Percentiles rank a stretch among this genome's conserved stretches.
Conservation (phyloP, 2,888 invertebrate genomes). For the Lithophane semibrunnea region DNA sequence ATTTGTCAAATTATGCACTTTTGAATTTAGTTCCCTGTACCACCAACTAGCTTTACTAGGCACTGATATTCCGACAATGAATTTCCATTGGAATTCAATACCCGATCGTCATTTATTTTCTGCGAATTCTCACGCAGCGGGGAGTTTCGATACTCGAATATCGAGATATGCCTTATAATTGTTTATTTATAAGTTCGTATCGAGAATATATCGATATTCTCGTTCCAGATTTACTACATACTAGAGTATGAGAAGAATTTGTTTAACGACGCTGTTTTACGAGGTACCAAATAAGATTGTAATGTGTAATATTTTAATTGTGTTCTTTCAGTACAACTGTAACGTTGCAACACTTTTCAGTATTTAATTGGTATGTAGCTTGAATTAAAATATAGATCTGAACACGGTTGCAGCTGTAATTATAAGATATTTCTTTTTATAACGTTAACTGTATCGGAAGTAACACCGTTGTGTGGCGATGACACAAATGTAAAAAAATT, state of each 20-base stretch:
- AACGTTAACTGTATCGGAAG: conserved; percentile 25
- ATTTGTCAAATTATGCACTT: conserved; percentile 12
- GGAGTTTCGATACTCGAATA: conserved; percentile 64
- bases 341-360: conserved; percentile 23
- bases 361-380: conserved; percentile 59
- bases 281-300: conserved; percentile 64
- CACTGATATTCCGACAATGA: conserved; percentile 36
- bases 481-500: conserved; percentile 19
- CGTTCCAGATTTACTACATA: conserved; percentile 70
- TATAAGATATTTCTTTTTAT: conserved; percentile 49
- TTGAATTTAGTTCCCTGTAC: conserved; percentile 19
- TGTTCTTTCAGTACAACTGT: conserved; percentile 56
- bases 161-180: conserved; percentile 68
- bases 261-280: conserved; percentile 66
- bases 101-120: conserved; percentile 63
- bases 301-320: conserved; percentile 73
- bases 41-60: not conserved
- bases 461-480: conserved; percentile 24
- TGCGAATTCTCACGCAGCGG: conserved; percentile 67
- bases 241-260: conserved; percentile 68
- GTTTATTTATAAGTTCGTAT: conserved; percentile 75
- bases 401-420: conserved; percentile 39
- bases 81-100: conserved; percentile 65
- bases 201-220: conserved; percentile 74
- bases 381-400: conserved; percentile 56